These are phyloP conservation scores for Lacanobia oleracea DNA, from an alignment of 2,888 invertebrate species.

Conservation along the genomic window DNA sequence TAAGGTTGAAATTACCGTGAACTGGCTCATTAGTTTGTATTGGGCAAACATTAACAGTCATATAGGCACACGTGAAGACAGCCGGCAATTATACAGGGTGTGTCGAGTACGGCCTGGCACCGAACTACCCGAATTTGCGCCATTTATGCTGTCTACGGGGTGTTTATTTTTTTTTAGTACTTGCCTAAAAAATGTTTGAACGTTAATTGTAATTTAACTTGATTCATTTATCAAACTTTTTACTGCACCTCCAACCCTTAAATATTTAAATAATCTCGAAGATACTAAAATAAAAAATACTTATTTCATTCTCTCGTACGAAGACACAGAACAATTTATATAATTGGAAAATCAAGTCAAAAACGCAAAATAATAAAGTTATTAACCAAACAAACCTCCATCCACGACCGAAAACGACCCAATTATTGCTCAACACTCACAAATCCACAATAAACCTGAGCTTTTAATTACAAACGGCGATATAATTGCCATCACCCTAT, in stretches of 20 bases:
- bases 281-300: background rate
- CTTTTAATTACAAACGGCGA: constrained; percentile 52
- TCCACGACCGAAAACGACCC: constrained; percentile 15
- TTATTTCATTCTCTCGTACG: background rate
- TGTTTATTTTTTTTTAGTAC: constrained; percentile 57
- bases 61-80: constrained; percentile 82
- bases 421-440: constrained; percentile 40
- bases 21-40: constrained; percentile 32
- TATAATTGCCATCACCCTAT: constrained; percentile 77
- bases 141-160: constrained; percentile 73
- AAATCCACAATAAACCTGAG: constrained; percentile 42
- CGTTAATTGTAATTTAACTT: background rate
- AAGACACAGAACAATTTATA: background rate
- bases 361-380: constrained; percentile 17
- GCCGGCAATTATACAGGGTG: constrained; percentile 86
- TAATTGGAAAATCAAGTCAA: background rate
- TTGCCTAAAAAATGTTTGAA: background rate
- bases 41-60: constrained; percentile 68
- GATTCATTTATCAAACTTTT: background rate
- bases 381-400: constrained; percentile 13
- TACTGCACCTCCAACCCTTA: background rate
- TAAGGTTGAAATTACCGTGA: constrained; percentile 18
- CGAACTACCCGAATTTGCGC: constrained; percentile 85
- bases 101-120: constrained; percentile 85
- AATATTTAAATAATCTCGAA: background rate